Conservation (phyloP, 37 sponge, comb jelly and placozoan genomes). For the Halichondria panicea region DNA sequence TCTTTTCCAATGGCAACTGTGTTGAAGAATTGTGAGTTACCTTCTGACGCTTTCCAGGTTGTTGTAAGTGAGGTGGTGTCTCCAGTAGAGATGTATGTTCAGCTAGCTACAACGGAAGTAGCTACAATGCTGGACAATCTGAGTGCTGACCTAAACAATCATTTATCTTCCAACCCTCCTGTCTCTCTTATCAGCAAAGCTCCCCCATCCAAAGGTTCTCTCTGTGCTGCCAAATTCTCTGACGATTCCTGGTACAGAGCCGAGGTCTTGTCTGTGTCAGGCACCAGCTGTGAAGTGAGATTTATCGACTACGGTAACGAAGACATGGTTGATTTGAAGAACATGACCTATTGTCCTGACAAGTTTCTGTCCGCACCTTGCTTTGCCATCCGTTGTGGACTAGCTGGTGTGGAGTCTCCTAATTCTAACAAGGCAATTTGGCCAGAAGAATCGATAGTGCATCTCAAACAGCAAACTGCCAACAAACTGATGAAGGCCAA, state of each 20-base stretch:
- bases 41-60: too few relatives aligned
- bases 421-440: not conserved
- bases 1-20: too few relatives aligned
- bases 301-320: slow-evolving; percentile 66
- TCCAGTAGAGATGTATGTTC: slow-evolving; percentile 20
- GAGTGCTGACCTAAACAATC: not conserved
- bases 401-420: not conserved
- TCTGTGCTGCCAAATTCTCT: slow-evolving; percentile 58
- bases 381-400: slow-evolving; percentile 19
- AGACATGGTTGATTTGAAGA: not conserved
- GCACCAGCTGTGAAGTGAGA: slow-evolving; percentile 6
- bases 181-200: not conserved
- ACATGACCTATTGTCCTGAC: slow-evolving; percentile 12
- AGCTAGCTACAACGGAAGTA: slow-evolving; percentile 6
- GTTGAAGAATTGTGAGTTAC: too few relatives aligned
- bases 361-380: slow-evolving; percentile 29
- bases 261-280: slow-evolving; percentile 14
- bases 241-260: slow-evolving; percentile 71
- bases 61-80: slow-evolving; percentile 28
- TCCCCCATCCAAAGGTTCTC: slow-evolving; percentile 2
- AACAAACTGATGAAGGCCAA: not conserved
- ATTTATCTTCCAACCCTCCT: not conserved
- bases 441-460: not conserved
- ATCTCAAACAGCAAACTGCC: not conserved
- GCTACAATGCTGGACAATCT: slow-evolving; percentile 8